Evolutionary conservation across 2,797 vertebrate genomes (phyloP), one percentile per base, ranked within the genome.

Genomic region (Parauchenoglanis ngamensis): DNA sequence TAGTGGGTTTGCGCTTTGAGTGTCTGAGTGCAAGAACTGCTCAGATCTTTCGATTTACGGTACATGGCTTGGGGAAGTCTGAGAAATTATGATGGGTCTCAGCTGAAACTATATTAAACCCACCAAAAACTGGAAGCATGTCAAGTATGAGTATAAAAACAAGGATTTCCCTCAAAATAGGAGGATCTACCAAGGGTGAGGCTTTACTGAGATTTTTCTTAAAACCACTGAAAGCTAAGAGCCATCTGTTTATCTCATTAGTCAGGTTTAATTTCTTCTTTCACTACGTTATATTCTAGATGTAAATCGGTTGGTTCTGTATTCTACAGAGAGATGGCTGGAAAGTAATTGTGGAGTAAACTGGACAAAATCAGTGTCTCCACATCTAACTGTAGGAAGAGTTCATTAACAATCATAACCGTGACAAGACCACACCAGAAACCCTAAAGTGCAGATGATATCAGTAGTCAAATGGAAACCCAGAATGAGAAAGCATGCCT

Each of bases 71-170:
- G 40, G 67, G 67, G 13, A 31, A n/a, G 72, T 88, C 61, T 76
- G 78, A 73, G 57, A 83, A 78, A 75, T 61, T 52, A 28, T 75
- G 67, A 77, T 76, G 23, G 85, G 76, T 52, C 70, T 83, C 79
- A 83, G 59, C 73, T 89, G 88, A 86, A 87, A 86, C 79, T 88
- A 85, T 86, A 88, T 83, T 88, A 83, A 86, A 87, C 59, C 68
- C 86, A 77, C 72, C 46, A 67, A 68, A 84, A 70, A 7, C 56
- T 89, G 85, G 82, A 85, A 85, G 57, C 63, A 52, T 73, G 70
- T 81, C 86, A 87, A 85, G 82, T 87, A 77, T 59, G 56, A 83
- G 63, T 84, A 68, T 67, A 21, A 40, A 87, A 90, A 90, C 56
- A 68, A 86, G 85, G 35, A 79, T 88, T 84, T 70, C 86, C 63